Percentiles rank a stretch among this genome's conserved stretches.
These are phyloP conservation scores for Zhuqinia jingwanae DNA, from an alignment of 2,888 invertebrate species.

Conservation along the genomic window DNA sequence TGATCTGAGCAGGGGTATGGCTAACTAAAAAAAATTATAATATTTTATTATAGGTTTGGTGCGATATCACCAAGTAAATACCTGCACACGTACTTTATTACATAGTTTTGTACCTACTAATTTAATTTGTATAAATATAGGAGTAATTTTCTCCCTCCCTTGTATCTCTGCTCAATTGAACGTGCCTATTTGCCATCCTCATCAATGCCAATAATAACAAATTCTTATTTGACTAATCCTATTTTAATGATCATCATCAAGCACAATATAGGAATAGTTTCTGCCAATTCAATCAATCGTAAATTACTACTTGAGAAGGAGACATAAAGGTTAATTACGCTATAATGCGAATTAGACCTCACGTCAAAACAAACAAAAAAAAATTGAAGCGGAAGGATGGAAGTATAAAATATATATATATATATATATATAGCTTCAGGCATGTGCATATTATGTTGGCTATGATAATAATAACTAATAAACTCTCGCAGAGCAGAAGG, in stretches of 20 bases:
- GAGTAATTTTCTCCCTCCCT: neutral
- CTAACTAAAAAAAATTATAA: neutral
- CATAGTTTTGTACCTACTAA: neutral
- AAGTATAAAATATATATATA: too few relatives aligned
- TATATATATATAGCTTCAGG: too few relatives aligned
- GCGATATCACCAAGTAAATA: neutral
- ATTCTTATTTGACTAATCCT: neutral
- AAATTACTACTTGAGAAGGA: slow-evolving; percentile 48
- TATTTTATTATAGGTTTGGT: neutral
- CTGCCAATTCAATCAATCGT: slow-evolving; percentile 53
- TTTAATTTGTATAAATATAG: slow-evolving; percentile 8
- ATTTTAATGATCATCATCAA: neutral
- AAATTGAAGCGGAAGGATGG: too few relatives aligned
- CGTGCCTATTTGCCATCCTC: neutral
- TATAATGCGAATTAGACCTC: too few relatives aligned
- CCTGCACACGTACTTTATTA: neutral
- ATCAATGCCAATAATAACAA: neutral
- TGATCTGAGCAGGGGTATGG: too few relatives aligned
- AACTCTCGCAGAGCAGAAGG: too few relatives aligned
- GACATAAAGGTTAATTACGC: slow-evolving; percentile 62
- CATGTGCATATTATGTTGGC: too few relatives aligned
- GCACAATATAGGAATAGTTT: slow-evolving; percentile 3
- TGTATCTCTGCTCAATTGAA: neutral
- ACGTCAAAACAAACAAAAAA: slow-evolving; percentile 20
- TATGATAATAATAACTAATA: too few relatives aligned